Percentiles rank a stretch among this genome's conserved stretches.
Evolutionary conservation across 2,797 vertebrate genomes (phyloP).

Genomic region (Siniperca obscura): DNA sequence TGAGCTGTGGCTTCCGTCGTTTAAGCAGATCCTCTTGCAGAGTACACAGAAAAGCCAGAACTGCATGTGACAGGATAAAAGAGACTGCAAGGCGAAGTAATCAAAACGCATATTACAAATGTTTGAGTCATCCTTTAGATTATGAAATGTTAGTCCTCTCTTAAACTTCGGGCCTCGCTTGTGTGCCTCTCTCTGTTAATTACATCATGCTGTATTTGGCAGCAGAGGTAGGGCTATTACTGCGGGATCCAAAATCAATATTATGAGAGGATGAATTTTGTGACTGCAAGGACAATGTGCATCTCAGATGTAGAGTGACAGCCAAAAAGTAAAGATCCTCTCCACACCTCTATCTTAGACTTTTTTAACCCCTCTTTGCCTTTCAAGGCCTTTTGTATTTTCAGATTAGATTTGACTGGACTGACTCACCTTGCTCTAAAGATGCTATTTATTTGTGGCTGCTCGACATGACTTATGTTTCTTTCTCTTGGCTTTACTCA

Average conservation of each 20-base stretch:
- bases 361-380: constrained; percentile 34
- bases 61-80: constrained; percentile 48
- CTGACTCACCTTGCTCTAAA: too few relatives aligned
- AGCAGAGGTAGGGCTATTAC: constrained; percentile 58
- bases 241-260: constrained; percentile 81
- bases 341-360: constrained; percentile 22
- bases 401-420: constrained; percentile 32
- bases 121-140: constrained; percentile 64
- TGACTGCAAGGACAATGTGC: constrained; percentile 71
- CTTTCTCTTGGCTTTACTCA: constrained; percentile 40
- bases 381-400: constrained; percentile 36
- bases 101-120: constrained; percentile 66
- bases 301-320: constrained; percentile 71
- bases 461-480: constrained; percentile 29
- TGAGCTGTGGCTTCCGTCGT: neutral
- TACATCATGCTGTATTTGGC: constrained; percentile 76
- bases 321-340: constrained; percentile 63
- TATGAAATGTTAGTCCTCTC: constrained; percentile 62
- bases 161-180: constrained; percentile 54
- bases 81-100: constrained; percentile 55
- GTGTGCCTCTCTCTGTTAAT: constrained; percentile 70
- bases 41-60: neutral
- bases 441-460: too few relatives aligned
- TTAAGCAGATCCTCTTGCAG: constrained; percentile 1
- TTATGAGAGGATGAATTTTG: constrained; percentile 77